Percentiles rank a stretch among this genome's conserved stretches.
Conservation (phyloP, 2,113 vertebrate species). For the Vanacampus margaritifer region DNA sequence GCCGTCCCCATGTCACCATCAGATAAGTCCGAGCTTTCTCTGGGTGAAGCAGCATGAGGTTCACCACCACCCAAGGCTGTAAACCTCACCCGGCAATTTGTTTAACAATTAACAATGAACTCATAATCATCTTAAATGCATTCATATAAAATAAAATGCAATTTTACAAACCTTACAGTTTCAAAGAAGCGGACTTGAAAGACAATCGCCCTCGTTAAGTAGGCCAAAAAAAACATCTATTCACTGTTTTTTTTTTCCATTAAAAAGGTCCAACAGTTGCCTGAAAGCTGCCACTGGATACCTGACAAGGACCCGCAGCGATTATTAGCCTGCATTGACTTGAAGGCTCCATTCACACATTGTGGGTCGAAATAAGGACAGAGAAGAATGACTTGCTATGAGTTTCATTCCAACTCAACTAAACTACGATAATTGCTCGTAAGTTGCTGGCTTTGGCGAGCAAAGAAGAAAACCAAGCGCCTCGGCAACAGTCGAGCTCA, state of each 20-base stretch:
- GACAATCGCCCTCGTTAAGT: neutral
- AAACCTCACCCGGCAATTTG: neutral
- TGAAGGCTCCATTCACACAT: conserved; percentile 4
- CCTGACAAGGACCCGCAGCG: conserved; percentile 7
- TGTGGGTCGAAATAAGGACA: neutral
- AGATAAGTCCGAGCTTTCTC: neutral
- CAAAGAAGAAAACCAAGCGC: neutral
- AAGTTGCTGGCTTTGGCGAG: neutral
- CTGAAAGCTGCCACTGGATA: conserved; percentile 25
- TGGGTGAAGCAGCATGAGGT: neutral
- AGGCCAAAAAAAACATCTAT: neutral
- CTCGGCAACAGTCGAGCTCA: conserved; percentile 25
- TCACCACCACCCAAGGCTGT: neutral
- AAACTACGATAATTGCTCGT: neutral
- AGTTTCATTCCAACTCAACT: neutral
- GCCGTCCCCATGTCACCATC: neutral
- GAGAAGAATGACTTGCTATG: neutral
- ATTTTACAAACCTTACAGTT: neutral
- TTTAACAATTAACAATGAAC: too few species aligned
- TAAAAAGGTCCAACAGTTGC: neutral
- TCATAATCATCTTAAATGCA: too few species aligned
- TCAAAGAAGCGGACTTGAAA: neutral
- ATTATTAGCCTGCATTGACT: neutral
- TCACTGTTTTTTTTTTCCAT: neutral
- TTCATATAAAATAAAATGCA: neutral